phyloP scores from a whole-genome alignment of 1,140 invertebrate genomes.

The Papilio dardanus region DNA sequence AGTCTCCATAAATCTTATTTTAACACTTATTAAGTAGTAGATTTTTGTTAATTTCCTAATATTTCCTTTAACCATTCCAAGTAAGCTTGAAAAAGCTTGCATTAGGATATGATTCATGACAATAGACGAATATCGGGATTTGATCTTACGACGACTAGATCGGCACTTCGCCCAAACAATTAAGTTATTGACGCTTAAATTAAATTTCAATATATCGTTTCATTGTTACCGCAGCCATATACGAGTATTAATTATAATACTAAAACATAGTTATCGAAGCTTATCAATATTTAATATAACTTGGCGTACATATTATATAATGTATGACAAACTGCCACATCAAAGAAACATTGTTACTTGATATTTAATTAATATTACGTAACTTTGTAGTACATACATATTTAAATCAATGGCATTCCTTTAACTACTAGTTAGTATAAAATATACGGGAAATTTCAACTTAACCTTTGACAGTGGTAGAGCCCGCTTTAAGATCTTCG shows the following conservation, averaged over 20 bases:
- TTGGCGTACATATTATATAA: conserved; percentile 4
- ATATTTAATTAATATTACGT: conserved; percentile 13
- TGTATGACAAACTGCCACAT: neutral
- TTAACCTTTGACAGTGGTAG: too few species aligned
- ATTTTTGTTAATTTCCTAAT: too few species aligned
- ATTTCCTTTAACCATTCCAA: too few species aligned
- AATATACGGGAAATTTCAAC: too few species aligned
- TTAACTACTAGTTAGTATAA: neutral
- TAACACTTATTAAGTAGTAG: too few species aligned
- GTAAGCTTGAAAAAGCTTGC: too few species aligned
- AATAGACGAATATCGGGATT: too few species aligned
- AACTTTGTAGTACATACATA: neutral
- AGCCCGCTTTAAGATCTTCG: too few species aligned
- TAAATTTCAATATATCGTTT: neutral
- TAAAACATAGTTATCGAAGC: conserved; percentile 20
- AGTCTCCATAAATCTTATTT: neutral
- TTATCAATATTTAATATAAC: conserved; percentile 7
- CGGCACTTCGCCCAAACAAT: too few species aligned
- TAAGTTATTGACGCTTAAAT: too few species aligned
- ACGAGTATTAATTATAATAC: conserved; percentile 6
- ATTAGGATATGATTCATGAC: too few species aligned
- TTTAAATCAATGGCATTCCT: neutral
- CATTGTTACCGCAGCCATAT: neutral
- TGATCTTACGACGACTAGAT: too few species aligned
- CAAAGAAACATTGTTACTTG: conserved; percentile 8